Evolutionary conservation across 2,797 vertebrate species (phyloP).

Genomic region (Rhinichthys osculus): DNA sequence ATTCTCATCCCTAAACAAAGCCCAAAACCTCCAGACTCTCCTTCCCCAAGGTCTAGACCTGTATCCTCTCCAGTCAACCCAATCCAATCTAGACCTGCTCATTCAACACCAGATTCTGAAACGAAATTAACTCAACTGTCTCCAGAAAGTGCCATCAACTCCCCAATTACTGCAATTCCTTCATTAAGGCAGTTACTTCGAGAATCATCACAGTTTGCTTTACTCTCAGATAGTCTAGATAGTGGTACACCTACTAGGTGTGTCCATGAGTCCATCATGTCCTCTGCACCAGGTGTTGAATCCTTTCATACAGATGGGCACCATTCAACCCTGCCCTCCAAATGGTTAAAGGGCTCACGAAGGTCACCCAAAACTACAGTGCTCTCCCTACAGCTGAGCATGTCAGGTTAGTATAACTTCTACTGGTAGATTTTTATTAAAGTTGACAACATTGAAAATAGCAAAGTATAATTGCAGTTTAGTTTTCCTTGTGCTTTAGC

Average conservation of each 20-base stretch:
- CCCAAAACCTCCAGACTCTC: conserved; percentile 15
- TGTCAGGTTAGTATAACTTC: conserved; percentile 44
- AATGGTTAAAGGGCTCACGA: conserved; percentile 14
- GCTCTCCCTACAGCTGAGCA: conserved; percentile 28
- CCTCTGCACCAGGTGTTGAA: neutral
- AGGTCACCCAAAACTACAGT: neutral
- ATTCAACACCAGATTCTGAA: neutral
- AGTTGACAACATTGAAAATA: neutral
- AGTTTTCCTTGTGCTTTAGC: neutral
- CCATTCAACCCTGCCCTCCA: neutral
- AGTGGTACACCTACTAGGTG: neutral
- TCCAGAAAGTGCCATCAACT: neutral
- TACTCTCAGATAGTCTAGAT: conserved; percentile 8
- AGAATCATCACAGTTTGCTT: neutral
- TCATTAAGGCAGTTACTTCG: neutral
- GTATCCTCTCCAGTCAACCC: conserved; percentile 27
- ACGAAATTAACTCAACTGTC: neutral
- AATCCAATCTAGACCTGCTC: conserved; percentile 7
- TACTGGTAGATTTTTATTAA: neutral
- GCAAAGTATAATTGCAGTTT: neutral
- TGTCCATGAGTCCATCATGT: neutral
- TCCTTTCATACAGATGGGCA: neutral
- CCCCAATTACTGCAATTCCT: neutral
- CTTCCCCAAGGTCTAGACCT: conserved; percentile 15
- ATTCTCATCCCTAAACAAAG: conserved; percentile 3